These are phyloP conservation scores for Nestor notabilis DNA, from an alignment of 2,113 vertebrate species.

Conservation along the genomic window DNA sequence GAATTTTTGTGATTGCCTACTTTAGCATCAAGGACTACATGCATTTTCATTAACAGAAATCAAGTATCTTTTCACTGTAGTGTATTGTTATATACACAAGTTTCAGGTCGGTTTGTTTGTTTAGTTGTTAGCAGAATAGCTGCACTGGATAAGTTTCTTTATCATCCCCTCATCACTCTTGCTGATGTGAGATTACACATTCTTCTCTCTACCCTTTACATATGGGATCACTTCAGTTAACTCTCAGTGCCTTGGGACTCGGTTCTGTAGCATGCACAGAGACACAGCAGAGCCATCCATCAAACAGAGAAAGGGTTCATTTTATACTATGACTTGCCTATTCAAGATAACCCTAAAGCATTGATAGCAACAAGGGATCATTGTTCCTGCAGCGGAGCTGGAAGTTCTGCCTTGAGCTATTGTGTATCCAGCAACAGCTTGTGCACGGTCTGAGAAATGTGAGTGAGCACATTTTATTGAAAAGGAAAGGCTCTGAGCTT, in stretches of 20 bases:
- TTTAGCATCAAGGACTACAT: neutral
- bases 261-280: neutral
- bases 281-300: neutral
- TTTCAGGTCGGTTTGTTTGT: neutral
- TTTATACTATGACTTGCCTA: neutral
- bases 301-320: neutral
- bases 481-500: neutral
- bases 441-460: neutral
- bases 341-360: conserved; percentile 28
- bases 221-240: neutral
- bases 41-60: neutral
- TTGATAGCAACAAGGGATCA: neutral
- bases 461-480: neutral
- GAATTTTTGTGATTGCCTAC: neutral
- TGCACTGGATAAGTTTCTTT: neutral
- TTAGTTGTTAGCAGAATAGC: neutral
- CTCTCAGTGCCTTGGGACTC: neutral
- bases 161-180: neutral
- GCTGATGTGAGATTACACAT: neutral
- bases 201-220: neutral
- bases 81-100: neutral
- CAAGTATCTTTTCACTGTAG: neutral
- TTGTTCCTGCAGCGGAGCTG: neutral
- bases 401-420: conserved; percentile 34
- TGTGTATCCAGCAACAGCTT: neutral